Percentiles rank a stretch among this genome's conserved stretches.
phyloP scores from a whole-genome alignment of 2,113 vertebrate species.

The Rhabdornis inornatus region DNA sequence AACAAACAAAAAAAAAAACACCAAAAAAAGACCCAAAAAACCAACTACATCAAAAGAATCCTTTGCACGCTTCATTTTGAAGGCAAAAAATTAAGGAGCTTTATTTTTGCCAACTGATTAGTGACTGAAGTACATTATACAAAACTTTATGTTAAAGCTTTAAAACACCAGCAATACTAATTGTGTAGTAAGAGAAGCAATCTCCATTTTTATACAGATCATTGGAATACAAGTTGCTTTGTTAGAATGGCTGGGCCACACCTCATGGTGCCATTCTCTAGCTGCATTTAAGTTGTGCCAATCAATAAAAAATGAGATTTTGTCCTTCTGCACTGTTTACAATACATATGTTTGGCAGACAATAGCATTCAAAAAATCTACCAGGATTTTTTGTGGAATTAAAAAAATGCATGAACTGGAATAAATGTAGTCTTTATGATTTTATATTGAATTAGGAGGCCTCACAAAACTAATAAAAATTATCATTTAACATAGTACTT shows the following conservation, averaged over 20 bases:
- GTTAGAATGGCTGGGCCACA: not conserved
- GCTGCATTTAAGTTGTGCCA: not conserved
- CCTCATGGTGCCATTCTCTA: not conserved
- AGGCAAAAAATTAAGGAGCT: not conserved
- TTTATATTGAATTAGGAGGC: not conserved
- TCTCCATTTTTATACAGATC: not conserved
- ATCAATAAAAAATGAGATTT: not conserved
- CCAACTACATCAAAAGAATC: not conserved
- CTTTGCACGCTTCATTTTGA: not conserved
- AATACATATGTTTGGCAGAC: not conserved
- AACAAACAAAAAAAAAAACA: not conserved
- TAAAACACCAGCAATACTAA: not conserved
- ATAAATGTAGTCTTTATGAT: not conserved
- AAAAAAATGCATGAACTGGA: not conserved
- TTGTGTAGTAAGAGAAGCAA: not conserved
- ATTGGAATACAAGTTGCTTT: not conserved
- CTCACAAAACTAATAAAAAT: not conserved
- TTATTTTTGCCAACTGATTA: not conserved
- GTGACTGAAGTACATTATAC: not conserved
- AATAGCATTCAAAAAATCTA: not conserved
- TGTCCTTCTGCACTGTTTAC: not conserved
- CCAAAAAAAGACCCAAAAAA: not conserved
- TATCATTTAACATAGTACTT: not conserved
- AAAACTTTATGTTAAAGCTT: not conserved
- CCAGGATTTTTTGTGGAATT: not conserved